These are phyloP conservation scores for Sternarchorhynchus goeldii DNA, from an alignment of 2,797 vertebrate genomes.

Conservation along the genomic window DNA sequence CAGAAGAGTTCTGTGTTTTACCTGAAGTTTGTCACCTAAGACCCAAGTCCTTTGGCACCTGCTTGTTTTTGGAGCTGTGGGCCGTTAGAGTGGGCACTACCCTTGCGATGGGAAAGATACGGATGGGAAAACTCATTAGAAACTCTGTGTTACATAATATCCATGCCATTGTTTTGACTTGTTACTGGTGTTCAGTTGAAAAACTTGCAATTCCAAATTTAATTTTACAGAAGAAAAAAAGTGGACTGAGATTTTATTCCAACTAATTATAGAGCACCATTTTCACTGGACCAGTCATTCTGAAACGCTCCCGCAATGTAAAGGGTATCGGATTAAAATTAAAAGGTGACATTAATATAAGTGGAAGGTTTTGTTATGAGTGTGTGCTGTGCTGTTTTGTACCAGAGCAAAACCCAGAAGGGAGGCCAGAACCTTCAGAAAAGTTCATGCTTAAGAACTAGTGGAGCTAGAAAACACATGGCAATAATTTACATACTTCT, in stretches of 20 bases:
- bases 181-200: background rate
- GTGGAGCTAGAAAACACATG: background rate
- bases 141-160: background rate
- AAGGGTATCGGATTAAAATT: too few relatives aligned
- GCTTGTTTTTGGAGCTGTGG: background rate
- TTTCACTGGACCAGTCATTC: too few relatives aligned
- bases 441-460: background rate
- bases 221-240: too few relatives aligned
- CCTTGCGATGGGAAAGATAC: background rate
- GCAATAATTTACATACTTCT: conserved; percentile 1
- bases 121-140: background rate
- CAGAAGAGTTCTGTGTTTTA: conserved; percentile 23
- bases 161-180: background rate
- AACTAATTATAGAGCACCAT: too few relatives aligned
- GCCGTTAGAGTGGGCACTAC: background rate
- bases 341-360: too few relatives aligned
- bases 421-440: background rate
- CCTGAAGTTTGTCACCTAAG: conserved; percentile 2
- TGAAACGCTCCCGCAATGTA: too few relatives aligned
- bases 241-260: too few relatives aligned
- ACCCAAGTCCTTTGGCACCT: conserved; percentile 7
- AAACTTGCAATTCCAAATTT: too few relatives aligned
- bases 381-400: too few relatives aligned
- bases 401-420: background rate
- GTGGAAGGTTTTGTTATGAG: too few relatives aligned